Conservation (phyloP, 2,888 invertebrate genomes). For the Eledona agricola region DNA sequence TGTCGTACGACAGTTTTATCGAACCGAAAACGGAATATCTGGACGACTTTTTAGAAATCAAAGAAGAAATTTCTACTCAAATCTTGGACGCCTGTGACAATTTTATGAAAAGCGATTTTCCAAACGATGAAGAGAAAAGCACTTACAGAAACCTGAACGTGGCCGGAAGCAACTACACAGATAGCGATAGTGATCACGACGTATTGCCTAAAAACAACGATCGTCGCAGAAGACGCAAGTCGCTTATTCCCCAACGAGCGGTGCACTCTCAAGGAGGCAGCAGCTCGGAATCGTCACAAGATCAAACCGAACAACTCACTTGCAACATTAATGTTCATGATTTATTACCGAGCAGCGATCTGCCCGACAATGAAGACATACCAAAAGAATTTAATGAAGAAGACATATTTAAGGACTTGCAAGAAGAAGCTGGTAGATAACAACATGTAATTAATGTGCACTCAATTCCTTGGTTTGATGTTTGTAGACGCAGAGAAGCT, state of each 20-base stretch:
- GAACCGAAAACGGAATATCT: conserved; percentile 49
- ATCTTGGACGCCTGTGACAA: conserved; percentile 40
- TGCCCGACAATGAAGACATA: conserved; percentile 51
- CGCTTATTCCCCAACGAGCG: conserved; percentile 55
- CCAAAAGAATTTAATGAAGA: conserved; percentile 54
- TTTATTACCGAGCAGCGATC: too few species aligned
- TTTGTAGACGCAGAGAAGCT: conserved; percentile 52
- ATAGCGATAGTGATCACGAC: conserved; percentile 45
- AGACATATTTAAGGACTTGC: conserved; percentile 57
- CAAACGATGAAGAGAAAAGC: conserved; percentile 45
- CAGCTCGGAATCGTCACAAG: conserved; percentile 54
- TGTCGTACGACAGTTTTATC: conserved; percentile 2
- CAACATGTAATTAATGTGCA: too few species aligned
- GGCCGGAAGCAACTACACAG: conserved; percentile 43
- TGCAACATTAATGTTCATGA: conserved; percentile 32
- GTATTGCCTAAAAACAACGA: conserved; percentile 39
- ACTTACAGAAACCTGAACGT: conserved; percentile 38
- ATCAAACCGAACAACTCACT: conserved; percentile 41
- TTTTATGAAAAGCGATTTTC: conserved; percentile 43
- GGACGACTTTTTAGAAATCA: conserved; percentile 45
- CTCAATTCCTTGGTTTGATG: too few species aligned
- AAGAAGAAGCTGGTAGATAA: conserved; percentile 52
- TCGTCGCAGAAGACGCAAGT: conserved; percentile 54
- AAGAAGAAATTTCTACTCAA: conserved; percentile 45
- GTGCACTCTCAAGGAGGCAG: conserved; percentile 50